These are phyloP conservation scores for Hoplias malabaricus DNA, from an alignment of 2,113 vertebrate species.

Conservation along the genomic window DNA sequence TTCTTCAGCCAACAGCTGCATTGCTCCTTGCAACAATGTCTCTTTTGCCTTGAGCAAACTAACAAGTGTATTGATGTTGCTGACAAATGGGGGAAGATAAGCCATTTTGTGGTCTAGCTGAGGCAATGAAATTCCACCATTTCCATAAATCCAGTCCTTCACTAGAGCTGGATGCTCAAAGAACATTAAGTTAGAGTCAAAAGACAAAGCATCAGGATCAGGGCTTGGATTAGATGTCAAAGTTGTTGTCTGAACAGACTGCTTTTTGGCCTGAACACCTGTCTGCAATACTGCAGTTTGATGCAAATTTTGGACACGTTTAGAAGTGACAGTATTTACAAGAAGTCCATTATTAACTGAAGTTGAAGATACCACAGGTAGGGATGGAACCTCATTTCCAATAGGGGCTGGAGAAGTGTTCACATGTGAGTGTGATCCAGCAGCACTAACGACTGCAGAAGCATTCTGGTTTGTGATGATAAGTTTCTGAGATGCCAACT, in stretches of 20 bases:
- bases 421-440: neutral
- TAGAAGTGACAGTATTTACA: neutral
- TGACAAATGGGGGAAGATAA: constrained; percentile 84
- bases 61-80: constrained; percentile 73
- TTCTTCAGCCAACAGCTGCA: constrained; percentile 49
- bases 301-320: neutral
- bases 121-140: constrained; percentile 62
- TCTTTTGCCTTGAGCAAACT: constrained; percentile 74
- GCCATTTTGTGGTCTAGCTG: constrained; percentile 63
- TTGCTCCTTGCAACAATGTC: constrained; percentile 63
- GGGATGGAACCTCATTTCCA: neutral
- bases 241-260: neutral
- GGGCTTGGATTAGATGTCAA: neutral
- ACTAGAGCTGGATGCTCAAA: constrained; percentile 57
- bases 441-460: neutral
- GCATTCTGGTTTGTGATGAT: constrained; percentile 9
- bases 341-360: neutral
- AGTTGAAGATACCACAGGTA: neutral
- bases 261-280: neutral
- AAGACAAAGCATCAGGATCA: constrained; percentile 26
- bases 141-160: constrained; percentile 76
- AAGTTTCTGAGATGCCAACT: neutral
- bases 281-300: neutral
- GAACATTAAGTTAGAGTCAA: constrained; percentile 78
- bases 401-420: neutral